phyloP scores from a whole-genome alignment of 2,888 invertebrate genomes.

The Liposcelis brunnea region DNA sequence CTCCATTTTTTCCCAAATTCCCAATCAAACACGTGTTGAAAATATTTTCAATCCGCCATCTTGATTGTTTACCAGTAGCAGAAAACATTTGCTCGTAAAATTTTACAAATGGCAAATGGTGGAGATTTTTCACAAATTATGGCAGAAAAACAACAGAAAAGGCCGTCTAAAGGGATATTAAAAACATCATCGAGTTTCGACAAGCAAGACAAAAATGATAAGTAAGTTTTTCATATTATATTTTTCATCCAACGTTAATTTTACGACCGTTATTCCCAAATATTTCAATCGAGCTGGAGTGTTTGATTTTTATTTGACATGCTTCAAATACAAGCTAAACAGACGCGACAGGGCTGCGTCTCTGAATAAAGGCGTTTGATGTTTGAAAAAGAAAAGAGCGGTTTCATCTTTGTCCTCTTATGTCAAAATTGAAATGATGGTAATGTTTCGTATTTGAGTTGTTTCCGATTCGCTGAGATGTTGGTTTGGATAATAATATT shows the following conservation, averaged over 20 bases:
- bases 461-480: no score
- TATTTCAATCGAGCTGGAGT: no score
- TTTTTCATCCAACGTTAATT: background rate
- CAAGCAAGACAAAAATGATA: conserved; percentile 35
- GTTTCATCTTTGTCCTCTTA: no score
- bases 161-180: conserved; percentile 76
- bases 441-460: no score
- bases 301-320: background rate
- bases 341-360: conserved; percentile 12
- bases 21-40: conserved; percentile 6
- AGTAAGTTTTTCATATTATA: conserved; percentile 18
- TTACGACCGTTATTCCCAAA: background rate
- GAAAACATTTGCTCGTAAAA: no score
- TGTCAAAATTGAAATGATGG: no score
- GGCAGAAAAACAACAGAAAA: conserved; percentile 35
- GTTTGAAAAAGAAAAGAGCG: background rate
- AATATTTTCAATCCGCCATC: no score
- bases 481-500: no score
- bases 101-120: no score
- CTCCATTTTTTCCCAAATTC: conserved; percentile 54
- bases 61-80: no score
- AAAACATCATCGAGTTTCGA: conserved; percentile 88
- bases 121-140: no score
- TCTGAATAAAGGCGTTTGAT: conserved; percentile 15
- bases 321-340: conserved; percentile 8